A percentile compares a stretch with the other conserved stretches of the same genome.
Conservation (phyloP, 2,113 vertebrate species). For the Ahaetulla prasina region DNA sequence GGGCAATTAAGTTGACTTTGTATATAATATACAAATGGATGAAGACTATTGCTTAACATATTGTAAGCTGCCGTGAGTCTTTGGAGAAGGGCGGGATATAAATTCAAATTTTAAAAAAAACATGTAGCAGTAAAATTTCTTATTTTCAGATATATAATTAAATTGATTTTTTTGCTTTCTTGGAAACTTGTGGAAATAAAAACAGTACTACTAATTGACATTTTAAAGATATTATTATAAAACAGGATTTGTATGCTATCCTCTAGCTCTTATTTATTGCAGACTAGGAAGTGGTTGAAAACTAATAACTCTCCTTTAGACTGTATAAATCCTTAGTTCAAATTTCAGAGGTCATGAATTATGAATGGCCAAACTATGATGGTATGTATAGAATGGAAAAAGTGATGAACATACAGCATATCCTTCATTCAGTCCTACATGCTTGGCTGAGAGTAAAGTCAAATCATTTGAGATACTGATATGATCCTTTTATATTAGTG, state of each 20-base stretch:
- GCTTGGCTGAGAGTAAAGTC: neutral
- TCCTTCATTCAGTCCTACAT: neutral
- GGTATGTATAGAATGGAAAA: neutral
- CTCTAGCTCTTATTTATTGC: neutral
- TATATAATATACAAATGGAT: no score
- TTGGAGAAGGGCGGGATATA: no score
- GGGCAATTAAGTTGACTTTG: no score
- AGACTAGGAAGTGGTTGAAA: neutral
- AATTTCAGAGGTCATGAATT: neutral
- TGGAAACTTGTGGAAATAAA: neutral
- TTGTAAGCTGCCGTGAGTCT: no score
- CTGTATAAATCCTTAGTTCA: neutral
- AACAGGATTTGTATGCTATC: neutral
- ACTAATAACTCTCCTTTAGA: constrained; percentile 9
- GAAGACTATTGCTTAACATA: no score
- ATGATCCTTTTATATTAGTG: neutral
- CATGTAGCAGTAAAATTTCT: neutral
- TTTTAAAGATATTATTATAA: neutral
- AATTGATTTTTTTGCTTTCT: neutral
- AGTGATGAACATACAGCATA: neutral
- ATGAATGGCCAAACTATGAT: neutral
- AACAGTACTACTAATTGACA: neutral
- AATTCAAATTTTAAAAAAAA: no score
- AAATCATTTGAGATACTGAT: neutral
- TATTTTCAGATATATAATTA: neutral